phyloP scores from a whole-genome alignment of 2,113 vertebrate genomes.

The Eulacestoma nigropectus region DNA sequence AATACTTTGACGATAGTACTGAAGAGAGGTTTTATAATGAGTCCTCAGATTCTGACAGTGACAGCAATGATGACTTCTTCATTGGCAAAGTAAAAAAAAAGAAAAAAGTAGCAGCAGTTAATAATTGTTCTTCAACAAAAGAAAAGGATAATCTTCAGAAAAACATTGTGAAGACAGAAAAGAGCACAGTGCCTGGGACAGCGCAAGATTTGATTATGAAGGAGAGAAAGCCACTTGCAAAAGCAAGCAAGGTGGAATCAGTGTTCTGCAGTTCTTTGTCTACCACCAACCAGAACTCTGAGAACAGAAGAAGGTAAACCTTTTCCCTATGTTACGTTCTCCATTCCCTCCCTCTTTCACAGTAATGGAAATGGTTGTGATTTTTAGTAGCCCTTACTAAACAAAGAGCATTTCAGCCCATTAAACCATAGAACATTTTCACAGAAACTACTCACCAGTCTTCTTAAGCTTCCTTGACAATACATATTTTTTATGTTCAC shows the following conservation, averaged over 20 bases:
- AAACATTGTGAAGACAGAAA: background rate
- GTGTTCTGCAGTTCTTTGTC: conserved; percentile 84
- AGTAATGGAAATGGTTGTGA: background rate
- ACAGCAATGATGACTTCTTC: conserved; percentile 86
- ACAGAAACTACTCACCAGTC: background rate
- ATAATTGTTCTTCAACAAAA: background rate
- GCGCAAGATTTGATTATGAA: background rate
- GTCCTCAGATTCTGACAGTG: conserved; percentile 84
- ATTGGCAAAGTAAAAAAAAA: conserved; percentile 87
- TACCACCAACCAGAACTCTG: conserved; percentile 37
- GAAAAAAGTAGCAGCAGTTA: conserved; percentile 74
- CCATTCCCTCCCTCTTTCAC: background rate
- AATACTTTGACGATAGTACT: conserved; percentile 92
- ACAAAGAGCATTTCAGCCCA: background rate
- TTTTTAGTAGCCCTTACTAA: background rate
- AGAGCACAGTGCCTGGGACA: background rate
- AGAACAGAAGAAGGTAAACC: conserved; percentile 64
- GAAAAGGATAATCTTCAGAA: background rate
- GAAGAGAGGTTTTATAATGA: conserved; percentile 92
- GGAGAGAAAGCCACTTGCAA: conserved; percentile 1
- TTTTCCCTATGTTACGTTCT: background rate
- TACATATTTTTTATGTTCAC: background rate
- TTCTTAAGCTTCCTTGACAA: background rate
- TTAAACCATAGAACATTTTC: background rate
- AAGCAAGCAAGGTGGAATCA: conserved; percentile 72